Base-by-base conservation (phyloP, 2,113 vertebrate species). In the Psilopogon haemacephalus region DNA sequence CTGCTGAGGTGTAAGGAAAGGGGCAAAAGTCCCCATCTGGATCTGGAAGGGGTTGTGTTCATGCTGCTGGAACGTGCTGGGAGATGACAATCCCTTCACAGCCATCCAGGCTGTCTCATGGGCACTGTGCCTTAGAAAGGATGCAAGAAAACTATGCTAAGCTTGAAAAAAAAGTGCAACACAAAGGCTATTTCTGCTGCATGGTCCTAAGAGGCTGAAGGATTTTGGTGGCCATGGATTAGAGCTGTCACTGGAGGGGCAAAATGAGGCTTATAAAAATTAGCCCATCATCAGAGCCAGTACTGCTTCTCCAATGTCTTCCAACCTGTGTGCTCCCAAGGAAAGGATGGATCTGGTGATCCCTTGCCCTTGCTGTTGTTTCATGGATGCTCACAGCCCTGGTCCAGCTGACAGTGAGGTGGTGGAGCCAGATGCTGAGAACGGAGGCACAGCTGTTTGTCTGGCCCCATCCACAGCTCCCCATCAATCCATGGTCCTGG, bases 51-150 rank as follows among this genome's bases (percentile, higher is more conserved):
- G 26, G 59, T 82, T 0, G 1, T 2, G 13, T 8, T 48, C 8
- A 0, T 1, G 1, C 7, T 11, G 42, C 8, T 4, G 30, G 55
- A 64, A 73, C 0, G 3, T 60, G 56, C 23, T 0, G 11, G n/a
- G 37, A 28, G 23, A 4, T 2, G 2, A 12, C 26, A 7, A 13
- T 11, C 58, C 21, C 71, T 55, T 7, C 7, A 1, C 35, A n/a
- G n/a, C 15, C 35, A 30, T 4, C 20, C 13, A 5, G 38, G 48
- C 20, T 30, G 9, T 9, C 15, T 44, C 1, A 0, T 9, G 58
- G 32, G 46, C 2, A 11, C 6, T 2, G 2, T 63, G 38, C 35
- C 23, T 65, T 6, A 20, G 52, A 19, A 11, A 26, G 46, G 68
- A 6, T 8, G 35, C 46, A 21, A 74, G 12, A 28, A 64, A 75